Evolutionary conservation across 1,140 invertebrate species (phyloP).

Genomic region (Brachionus paranguensis): DNA sequence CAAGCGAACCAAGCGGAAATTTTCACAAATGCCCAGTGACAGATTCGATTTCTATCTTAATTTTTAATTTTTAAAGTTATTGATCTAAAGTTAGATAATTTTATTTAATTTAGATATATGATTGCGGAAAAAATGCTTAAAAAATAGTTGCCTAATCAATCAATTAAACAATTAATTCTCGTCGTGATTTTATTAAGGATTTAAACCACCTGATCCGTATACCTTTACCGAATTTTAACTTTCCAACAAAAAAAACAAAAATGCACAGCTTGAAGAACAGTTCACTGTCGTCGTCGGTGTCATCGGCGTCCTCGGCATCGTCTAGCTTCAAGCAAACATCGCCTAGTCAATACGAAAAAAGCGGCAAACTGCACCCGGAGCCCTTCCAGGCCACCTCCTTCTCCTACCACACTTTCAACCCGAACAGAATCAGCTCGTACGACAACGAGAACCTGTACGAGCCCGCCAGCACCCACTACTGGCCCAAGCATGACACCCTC

Average conservation of each 20-base stretch:
- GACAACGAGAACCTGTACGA: conserved; percentile 22
- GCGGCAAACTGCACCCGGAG: not conserved
- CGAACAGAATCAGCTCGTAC: conserved; percentile 19
- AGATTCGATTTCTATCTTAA: too few relatives aligned
- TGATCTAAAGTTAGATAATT: not conserved
- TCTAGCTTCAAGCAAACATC: not conserved
- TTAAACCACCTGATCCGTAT: not conserved
- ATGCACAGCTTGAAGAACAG: not conserved
- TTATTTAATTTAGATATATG: not conserved
- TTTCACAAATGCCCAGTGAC: not conserved
- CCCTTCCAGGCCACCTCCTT: not conserved
- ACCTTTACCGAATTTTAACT: not conserved
- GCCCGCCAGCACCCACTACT: too few relatives aligned
- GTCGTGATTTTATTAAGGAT: not conserved
- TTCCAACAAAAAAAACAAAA: not conserved
- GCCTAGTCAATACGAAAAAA: not conserved
- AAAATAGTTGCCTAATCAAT: not conserved
- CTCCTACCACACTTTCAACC: conserved; percentile 21
- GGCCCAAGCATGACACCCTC: not conserved
- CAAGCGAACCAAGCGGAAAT: not conserved
- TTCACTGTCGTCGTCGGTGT: not conserved
- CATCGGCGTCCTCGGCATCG: not conserved
- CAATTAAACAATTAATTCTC: conserved; percentile 24
- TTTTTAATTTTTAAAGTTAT: not conserved
- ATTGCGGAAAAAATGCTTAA: not conserved